These are phyloP conservation scores for Musca vetustissima DNA, from an alignment of 1,140 invertebrate genomes.

Conservation along the genomic window DNA sequence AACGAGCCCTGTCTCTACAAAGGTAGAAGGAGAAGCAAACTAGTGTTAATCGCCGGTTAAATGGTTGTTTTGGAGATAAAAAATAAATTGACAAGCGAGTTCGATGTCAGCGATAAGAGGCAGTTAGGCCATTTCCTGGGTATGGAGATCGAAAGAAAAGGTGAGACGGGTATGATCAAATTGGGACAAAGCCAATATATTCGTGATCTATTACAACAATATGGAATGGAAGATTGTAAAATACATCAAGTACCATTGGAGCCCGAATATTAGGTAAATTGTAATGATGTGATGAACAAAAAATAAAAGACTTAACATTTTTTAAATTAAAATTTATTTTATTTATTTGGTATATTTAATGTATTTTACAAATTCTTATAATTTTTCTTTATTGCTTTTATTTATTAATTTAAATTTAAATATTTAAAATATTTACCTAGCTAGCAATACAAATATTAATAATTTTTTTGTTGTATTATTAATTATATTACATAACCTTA, in stretches of 20 bases:
- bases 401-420: no score
- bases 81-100: constrained; percentile 17
- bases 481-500: no score
- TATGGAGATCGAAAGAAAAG: constrained; percentile 36
- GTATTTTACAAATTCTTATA: no score
- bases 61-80: background rate
- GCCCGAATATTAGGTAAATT: background rate
- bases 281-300: background rate
- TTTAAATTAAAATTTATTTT: no score
- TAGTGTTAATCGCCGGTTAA: background rate
- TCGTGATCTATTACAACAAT: constrained; percentile 2
- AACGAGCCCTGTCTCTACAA: constrained; percentile 9
- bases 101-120: constrained; percentile 38
- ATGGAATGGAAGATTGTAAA: constrained; percentile 4
- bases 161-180: background rate
- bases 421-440: no score
- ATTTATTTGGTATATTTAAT: no score
- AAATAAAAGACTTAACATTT: no score
- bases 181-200: constrained; percentile 14
- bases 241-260: background rate
- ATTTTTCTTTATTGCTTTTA: no score
- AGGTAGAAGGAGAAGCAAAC: background rate
- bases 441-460: no score
- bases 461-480: constrained; percentile 19
- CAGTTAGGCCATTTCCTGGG: constrained; percentile 40